phyloP scores from a whole-genome alignment of 2,888 invertebrate species.

The Pheosia tremula region DNA sequence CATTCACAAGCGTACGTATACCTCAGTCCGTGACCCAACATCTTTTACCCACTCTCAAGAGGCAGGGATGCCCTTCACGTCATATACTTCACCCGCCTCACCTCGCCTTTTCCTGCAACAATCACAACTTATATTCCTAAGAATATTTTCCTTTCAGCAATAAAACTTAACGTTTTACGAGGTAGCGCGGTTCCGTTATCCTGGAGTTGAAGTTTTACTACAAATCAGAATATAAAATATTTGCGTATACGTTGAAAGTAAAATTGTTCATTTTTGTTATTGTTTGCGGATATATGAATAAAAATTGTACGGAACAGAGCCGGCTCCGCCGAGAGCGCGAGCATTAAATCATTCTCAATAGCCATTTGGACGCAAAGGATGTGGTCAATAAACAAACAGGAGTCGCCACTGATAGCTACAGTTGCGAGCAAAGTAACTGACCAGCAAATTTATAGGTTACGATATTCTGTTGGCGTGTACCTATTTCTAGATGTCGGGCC shows the following conservation, averaged over 20 bases:
- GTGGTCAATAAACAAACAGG: slow-evolving; percentile 76
- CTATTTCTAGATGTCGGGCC: slow-evolving; percentile 54
- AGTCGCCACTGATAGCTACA: slow-evolving; percentile 59
- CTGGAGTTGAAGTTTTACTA: slow-evolving; percentile 38
- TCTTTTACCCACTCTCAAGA: slow-evolving; percentile 71
- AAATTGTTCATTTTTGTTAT: slow-evolving; percentile 52
- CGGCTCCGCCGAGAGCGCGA: slow-evolving; percentile 49
- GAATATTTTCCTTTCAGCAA: slow-evolving; percentile 44
- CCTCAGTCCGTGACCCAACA: slow-evolving; percentile 71
- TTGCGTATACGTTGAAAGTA: slow-evolving; percentile 34
- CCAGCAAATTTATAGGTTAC: slow-evolving; percentile 55
- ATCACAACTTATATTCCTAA: slow-evolving; percentile 52
- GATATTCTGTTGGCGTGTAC: slow-evolving; percentile 47
- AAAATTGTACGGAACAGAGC: slow-evolving; percentile 53
- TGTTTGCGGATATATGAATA: slow-evolving; percentile 58
- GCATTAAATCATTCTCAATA: slow-evolving; percentile 70
- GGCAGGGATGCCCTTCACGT: slow-evolving; percentile 62
- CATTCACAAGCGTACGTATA: slow-evolving; percentile 66
- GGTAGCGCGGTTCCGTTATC: slow-evolving; percentile 40
- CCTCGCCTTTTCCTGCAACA: slow-evolving; percentile 52
- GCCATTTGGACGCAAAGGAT: slow-evolving; percentile 73
- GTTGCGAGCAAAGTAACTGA: slow-evolving; percentile 57
- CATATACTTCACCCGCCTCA: slow-evolving; percentile 59
- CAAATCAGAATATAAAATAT: slow-evolving; percentile 40
- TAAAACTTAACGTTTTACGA: slow-evolving; percentile 51